Conservation (phyloP, 2,797 vertebrate genomes). For the Discoglossus pictus region DNA sequence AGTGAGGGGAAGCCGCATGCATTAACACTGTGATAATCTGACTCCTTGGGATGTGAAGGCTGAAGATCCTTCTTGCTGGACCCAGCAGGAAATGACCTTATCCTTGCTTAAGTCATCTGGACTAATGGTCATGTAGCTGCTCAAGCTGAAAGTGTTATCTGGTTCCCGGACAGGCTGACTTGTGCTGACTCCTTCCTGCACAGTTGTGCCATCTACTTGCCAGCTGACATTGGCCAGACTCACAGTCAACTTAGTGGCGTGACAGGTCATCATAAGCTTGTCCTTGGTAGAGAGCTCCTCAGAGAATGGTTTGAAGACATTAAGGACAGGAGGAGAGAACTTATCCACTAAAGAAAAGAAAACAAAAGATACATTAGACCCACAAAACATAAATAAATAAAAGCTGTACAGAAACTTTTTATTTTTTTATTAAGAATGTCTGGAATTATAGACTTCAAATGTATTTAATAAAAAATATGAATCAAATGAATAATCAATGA, state of each 20-base stretch:
- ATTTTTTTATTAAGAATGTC: no score
- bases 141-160: conserved; percentile 63
- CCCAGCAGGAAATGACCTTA: not conserved
- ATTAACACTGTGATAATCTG: conserved; percentile 20
- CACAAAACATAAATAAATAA: no score
- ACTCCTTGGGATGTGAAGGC: conserved; percentile 12
- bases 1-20: not conserved
- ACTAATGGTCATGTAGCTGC: conserved; percentile 61
- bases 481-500: no score
- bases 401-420: no score
- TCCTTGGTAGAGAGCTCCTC: conserved; percentile 55
- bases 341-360: conserved; percentile 6
- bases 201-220: conserved; percentile 56
- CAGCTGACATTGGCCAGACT: conserved; percentile 62
- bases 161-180: conserved; percentile 55
- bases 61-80: conserved; percentile 19
- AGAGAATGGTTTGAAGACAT: conserved; percentile 4
- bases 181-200: conserved; percentile 58
- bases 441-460: no score
- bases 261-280: conserved; percentile 60
- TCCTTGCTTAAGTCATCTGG: conserved; percentile 55
- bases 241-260: conserved; percentile 56
- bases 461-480: no score
- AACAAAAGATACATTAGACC: no score
- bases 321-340: conserved; percentile 7